Conservation (phyloP, 2,797 vertebrate genomes). For the Loris lydekkerianus region DNA sequence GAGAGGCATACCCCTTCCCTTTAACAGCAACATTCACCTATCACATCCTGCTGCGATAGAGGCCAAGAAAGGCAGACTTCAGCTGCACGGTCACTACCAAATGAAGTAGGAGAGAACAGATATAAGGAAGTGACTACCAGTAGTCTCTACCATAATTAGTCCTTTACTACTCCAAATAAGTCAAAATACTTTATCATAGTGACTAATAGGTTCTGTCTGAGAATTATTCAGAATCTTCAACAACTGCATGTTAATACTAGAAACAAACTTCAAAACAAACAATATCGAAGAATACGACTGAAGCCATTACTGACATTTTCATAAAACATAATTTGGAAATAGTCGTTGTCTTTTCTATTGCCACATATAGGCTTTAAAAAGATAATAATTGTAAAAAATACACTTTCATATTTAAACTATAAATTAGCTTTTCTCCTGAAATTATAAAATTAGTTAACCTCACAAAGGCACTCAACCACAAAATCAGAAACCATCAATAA, state of each 20-base stretch:
- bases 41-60: neutral
- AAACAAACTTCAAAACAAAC: slow-evolving; percentile 40
- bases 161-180: neutral
- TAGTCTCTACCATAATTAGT: neutral
- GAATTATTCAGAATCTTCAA: slow-evolving; percentile 41
- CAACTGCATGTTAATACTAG: neutral
- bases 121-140: neutral
- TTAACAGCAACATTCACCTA: neutral
- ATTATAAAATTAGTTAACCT: slow-evolving; percentile 23
- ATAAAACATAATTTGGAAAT: neutral
- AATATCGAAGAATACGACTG: neutral
- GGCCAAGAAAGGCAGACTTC: neutral
- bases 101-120: neutral
- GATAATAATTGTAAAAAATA: slow-evolving; percentile 24
- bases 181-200: slow-evolving; percentile 40
- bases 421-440: slow-evolving; percentile 34
- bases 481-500: slow-evolving; percentile 48
- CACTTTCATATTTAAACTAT: neutral
- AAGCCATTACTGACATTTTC: neutral
- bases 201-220: neutral
- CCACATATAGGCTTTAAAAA: neutral
- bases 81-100: neutral
- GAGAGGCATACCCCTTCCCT: neutral
- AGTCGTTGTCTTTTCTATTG: neutral
- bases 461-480: slow-evolving; percentile 43